These are phyloP conservation scores for Penaeus chinensis DNA, from an alignment of 1,140 invertebrate species.

Conservation along the genomic window DNA sequence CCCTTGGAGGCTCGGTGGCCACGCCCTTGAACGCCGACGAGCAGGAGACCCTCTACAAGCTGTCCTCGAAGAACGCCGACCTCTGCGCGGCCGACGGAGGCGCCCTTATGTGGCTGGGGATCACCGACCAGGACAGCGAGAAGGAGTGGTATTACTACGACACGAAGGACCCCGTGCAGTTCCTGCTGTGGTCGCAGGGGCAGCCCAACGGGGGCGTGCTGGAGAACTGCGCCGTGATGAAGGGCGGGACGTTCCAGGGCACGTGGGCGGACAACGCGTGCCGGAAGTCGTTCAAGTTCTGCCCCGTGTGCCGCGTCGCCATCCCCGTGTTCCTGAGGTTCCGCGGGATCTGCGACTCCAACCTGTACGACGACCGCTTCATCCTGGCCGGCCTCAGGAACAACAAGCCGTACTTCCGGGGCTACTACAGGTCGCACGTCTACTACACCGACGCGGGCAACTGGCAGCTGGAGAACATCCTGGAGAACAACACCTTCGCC, in stretches of 20 bases:
- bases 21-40: slow-evolving; percentile 11
- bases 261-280: slow-evolving; percentile 35
- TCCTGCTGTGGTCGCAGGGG: slow-evolving; percentile 34
- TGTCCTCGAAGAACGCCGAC: background rate
- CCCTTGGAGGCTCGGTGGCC: slow-evolving; percentile 26
- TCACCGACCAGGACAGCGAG: slow-evolving; percentile 13
- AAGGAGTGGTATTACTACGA: background rate
- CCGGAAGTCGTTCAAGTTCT: slow-evolving; percentile 48
- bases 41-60: slow-evolving; percentile 23
- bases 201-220: slow-evolving; percentile 21
- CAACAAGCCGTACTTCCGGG: slow-evolving; percentile 44
- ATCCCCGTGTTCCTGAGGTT: slow-evolving; percentile 49
- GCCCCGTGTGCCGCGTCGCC: slow-evolving; percentile 25
- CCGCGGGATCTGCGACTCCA: slow-evolving; percentile 49
- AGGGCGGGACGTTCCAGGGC: slow-evolving; percentile 31
- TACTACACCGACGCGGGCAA: slow-evolving; percentile 18
- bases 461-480: slow-evolving; percentile 41
- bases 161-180: background rate
- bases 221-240: slow-evolving; percentile 44
- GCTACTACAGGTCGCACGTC: slow-evolving; percentile 44
- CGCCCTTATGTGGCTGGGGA: slow-evolving; percentile 46
- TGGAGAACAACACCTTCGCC: slow-evolving; percentile 44
- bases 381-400: slow-evolving; percentile 37
- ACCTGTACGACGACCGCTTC: slow-evolving; percentile 50
- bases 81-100: slow-evolving; percentile 19